Conservation (phyloP, 1,140 invertebrate species). For the Parasteatoda tepidariorum region DNA sequence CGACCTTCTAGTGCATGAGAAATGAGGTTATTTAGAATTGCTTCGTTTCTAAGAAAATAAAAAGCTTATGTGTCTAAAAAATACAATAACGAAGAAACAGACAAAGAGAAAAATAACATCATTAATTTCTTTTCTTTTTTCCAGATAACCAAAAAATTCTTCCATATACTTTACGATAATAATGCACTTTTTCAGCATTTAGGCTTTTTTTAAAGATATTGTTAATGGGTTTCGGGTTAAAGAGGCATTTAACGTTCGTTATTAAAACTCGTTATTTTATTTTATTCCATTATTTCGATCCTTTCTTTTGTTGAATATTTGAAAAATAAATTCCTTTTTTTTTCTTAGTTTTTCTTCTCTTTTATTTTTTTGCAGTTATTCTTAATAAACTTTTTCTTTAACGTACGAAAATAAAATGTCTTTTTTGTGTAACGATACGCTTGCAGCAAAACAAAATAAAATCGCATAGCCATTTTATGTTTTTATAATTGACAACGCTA, state of each 20-base stretch:
- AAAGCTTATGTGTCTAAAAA: no score
- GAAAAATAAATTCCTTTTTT: background rate
- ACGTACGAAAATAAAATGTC: background rate
- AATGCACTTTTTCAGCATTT: constrained; percentile 21
- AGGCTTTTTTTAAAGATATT: constrained; percentile 28
- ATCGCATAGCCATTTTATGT: no score
- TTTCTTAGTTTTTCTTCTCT: background rate
- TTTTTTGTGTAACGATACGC: background rate
- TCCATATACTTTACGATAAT: constrained; percentile 23
- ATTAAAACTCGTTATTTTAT: constrained; percentile 26
- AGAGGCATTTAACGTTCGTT: constrained; percentile 18
- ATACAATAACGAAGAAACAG: background rate
- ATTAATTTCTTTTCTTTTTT: constrained; percentile 36
- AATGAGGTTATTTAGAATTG: no score
- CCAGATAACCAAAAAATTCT: constrained; percentile 16
- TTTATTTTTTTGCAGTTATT: background rate
- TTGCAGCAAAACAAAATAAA: background rate
- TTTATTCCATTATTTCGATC: background rate
- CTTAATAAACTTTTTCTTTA: background rate
- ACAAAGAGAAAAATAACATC: constrained; percentile 17
- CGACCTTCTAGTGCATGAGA: no score
- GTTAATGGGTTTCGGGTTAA: constrained; percentile 23
- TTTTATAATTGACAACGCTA: no score
- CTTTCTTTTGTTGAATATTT: background rate
- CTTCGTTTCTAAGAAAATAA: no score